Percentiles rank a stretch among this genome's conserved stretches.
These are phyloP conservation scores for Belonocnema kinseyi DNA, from an alignment of 1,140 invertebrate genomes.

Conservation along the genomic window DNA sequence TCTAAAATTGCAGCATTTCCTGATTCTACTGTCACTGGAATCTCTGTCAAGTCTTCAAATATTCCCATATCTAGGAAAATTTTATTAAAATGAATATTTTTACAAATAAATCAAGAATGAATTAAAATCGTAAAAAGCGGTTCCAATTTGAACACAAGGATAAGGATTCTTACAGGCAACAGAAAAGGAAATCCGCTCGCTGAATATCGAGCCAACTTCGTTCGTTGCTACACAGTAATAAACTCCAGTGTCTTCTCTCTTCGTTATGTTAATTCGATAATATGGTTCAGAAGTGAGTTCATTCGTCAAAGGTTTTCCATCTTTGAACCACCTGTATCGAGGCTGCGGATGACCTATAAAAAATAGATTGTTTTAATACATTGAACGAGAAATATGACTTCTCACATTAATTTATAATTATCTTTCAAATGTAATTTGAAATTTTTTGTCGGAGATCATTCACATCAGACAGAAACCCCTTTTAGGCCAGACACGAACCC, in stretches of 20 bases:
- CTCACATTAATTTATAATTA: too few relatives aligned
- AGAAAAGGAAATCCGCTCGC: constrained; percentile 89
- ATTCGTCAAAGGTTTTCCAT: constrained; percentile 84
- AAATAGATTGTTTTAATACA: constrained; percentile 37
- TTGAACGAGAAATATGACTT: constrained; percentile 15
- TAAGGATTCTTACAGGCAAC: constrained; percentile 89
- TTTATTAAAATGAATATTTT: constrained; percentile 31
- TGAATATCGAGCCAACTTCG: constrained; percentile 92
- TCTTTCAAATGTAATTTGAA: too few relatives aligned
- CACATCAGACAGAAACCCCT: too few relatives aligned
- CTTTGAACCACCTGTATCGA: constrained; percentile 92
- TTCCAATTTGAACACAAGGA: not conserved
- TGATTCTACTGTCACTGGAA: constrained; percentile 81
- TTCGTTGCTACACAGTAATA: constrained; percentile 95
- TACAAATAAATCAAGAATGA: constrained; percentile 33
- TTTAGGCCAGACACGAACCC: too few relatives aligned
- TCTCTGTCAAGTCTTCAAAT: constrained; percentile 84
- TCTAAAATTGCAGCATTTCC: constrained; percentile 89
- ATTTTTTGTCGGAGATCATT: too few relatives aligned
- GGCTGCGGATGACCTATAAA: constrained; percentile 89
- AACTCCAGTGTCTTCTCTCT: constrained; percentile 86
- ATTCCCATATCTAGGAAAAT: constrained; percentile 85
- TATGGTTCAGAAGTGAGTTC: constrained; percentile 84
- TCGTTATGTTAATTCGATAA: constrained; percentile 87
- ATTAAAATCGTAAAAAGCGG: constrained; percentile 23